Evolutionary conservation across 2,113 vertebrate species (phyloP).

Genomic region (Helogale parvula): DNA sequence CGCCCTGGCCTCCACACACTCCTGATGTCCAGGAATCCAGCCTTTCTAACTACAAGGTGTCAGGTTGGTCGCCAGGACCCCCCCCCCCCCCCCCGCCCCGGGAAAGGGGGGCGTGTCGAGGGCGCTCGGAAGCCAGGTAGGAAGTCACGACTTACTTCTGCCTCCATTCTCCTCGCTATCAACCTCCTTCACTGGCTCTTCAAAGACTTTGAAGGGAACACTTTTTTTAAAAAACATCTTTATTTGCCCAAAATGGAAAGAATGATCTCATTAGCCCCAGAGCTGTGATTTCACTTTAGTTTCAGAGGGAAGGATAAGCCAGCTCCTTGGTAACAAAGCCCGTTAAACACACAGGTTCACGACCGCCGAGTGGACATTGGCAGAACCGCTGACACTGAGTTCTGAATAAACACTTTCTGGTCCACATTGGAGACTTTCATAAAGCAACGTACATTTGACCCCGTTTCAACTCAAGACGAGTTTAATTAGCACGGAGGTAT

Average conservation of each 20-base stretch:
- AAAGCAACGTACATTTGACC: background rate
- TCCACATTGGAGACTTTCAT: background rate
- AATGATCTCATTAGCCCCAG: background rate
- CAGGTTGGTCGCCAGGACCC: background rate
- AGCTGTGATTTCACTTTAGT: background rate
- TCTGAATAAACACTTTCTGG: background rate
- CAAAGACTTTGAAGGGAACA: background rate
- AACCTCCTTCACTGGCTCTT: background rate
- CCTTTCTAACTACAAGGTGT: background rate
- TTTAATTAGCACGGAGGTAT: accelerated
- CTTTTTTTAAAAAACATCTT: background rate
- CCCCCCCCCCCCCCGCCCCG: too few relatives aligned
- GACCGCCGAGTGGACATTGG: accelerated
- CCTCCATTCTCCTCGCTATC: background rate
- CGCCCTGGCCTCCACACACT: accelerated
- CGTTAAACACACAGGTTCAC: background rate
- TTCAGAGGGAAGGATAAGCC: background rate
- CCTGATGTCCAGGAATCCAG: background rate
- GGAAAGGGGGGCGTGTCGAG: background rate
- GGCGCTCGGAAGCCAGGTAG: background rate
- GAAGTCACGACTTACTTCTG: background rate
- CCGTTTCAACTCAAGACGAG: background rate
- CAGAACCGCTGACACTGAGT: background rate
- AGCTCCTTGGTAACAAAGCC: constrained; percentile 15
- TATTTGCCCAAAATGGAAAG: constrained; percentile 28